Evolutionary conservation across 2,797 vertebrate genomes (phyloP), one percentile per base, ranked within the genome.

Genomic region (Hoplostethus atlanticus): DNA sequence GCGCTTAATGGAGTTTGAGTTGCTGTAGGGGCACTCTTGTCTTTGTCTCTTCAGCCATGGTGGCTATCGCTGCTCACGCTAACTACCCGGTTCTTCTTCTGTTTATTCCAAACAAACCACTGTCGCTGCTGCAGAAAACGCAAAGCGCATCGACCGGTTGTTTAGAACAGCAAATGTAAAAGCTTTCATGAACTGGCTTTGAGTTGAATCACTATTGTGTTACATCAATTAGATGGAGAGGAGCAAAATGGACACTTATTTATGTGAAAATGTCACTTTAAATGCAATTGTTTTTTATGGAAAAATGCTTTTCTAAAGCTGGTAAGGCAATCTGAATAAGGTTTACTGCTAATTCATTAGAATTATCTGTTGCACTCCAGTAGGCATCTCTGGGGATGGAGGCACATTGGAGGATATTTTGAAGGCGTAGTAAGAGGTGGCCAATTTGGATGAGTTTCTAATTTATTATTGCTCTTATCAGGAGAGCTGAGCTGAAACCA

Each of bases 1-100:
- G 21, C 67, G 31, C 60, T 25, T 73, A 62, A 71, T 38, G 12
- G 63, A 51, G 38, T 50, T 68, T 53, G 54, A 7, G 31, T 57
- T 64, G 77, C 51, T 70, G 42, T 70, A 67, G 53, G 56, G 71
- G 59, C 55, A 13, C 30, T 34, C 17, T 56, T 50, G 60, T 17
- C 60, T 77, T 40, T 42, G 17, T 42, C 25, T 55, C 3, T 15
- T 46, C 44, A 46, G 44, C 13, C 44, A 46, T 4, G 30, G 52
- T 36, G 38, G 28, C 5, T 28, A 16, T 58, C 44, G 16, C 42
- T 53, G 30, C 31, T 65, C 15, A 44, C 59, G 42, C 46, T 38
- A 61, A 6, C n/a, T 15, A 31, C 9, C 25, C 13, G 10, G 8
- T 44, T 64, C 2, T 0, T 47, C 25, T 15, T 46, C 44, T 15